Evolutionary conservation across 1,140 invertebrate species (phyloP).

Genomic region (Gonioctena quinquepunctata): DNA sequence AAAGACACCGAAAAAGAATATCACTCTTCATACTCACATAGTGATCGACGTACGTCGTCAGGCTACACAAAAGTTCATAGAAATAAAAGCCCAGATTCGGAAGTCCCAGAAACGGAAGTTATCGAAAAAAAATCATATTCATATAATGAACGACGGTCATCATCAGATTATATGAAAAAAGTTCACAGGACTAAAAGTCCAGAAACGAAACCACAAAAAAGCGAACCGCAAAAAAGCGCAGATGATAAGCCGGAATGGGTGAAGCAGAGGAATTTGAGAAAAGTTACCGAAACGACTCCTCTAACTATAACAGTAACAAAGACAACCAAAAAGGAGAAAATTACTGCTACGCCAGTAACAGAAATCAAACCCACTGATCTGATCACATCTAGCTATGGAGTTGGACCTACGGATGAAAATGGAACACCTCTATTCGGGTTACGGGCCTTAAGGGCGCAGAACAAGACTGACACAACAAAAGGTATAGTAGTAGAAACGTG

Average conservation of each 20-base stretch:
- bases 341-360: constrained; percentile 37
- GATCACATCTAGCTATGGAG: constrained; percentile 78
- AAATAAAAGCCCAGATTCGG: too few relatives aligned
- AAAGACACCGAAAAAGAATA: too few relatives aligned
- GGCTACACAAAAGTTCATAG: too few relatives aligned
- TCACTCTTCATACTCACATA: too few relatives aligned
- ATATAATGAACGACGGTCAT: constrained; percentile 32
- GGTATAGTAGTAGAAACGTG: too few relatives aligned
- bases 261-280: constrained; percentile 46
- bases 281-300: constrained; percentile 32
- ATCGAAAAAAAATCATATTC: constrained; percentile 21
- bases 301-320: constrained; percentile 9
- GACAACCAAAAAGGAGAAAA: constrained; percentile 31
- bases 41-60: too few relatives aligned
- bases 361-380: constrained; percentile 60
- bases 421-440: constrained; percentile 77
- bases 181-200: constrained; percentile 16
- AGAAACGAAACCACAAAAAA: constrained; percentile 16
- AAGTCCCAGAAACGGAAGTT: too few relatives aligned
- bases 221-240: constrained; percentile 27
- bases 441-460: constrained; percentile 69
- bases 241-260: constrained; percentile 51
- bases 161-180: constrained; percentile 25
- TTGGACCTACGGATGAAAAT: constrained; percentile 78
- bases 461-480: constrained; percentile 61